These are phyloP conservation scores for Drosophila subquinaria DNA, from an alignment of 2,888 invertebrate genomes.

Conservation along the genomic window DNA sequence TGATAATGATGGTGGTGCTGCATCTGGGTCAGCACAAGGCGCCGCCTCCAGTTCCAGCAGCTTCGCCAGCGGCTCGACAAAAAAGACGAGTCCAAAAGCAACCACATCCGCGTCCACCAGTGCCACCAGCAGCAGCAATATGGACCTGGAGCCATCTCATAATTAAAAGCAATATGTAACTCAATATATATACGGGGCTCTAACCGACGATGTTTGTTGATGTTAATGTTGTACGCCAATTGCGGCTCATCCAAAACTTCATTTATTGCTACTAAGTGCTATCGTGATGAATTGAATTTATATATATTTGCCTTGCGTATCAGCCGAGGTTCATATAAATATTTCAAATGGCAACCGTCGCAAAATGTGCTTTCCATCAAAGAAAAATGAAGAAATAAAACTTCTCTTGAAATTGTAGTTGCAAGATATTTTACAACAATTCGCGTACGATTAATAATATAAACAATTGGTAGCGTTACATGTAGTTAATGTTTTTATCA, in stretches of 20 bases:
- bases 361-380: conserved; percentile 55
- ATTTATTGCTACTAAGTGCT: conserved; percentile 45
- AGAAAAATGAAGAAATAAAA: conserved; percentile 10
- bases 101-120: conserved; percentile 59
- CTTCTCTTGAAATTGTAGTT: conserved; percentile 33
- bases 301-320: conserved; percentile 27
- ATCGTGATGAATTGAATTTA: conserved; percentile 61
- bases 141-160: conserved; percentile 60
- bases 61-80: conserved; percentile 59
- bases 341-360: conserved; percentile 33
- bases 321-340: conserved; percentile 28
- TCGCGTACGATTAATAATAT: conserved; percentile 44
- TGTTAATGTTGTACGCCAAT: conserved; percentile 58
- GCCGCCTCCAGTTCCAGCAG: conserved; percentile 52
- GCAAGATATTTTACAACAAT: conserved; percentile 52
- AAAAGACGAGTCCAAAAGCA: conserved; percentile 49
- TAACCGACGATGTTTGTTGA: conserved; percentile 54
- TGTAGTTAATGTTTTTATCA: conserved; percentile 44
- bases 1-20: conserved; percentile 38
- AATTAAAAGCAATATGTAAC: conserved; percentile 45
- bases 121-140: conserved; percentile 57
- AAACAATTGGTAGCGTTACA: conserved; percentile 43
- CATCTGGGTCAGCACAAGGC: conserved; percentile 48
- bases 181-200: conserved; percentile 39
- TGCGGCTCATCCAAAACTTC: conserved; percentile 45